A percentile compares a stretch with the other conserved stretches of the same genome.
Conservation (phyloP, 2,113 vertebrate species). For the Anguilla japonica region DNA sequence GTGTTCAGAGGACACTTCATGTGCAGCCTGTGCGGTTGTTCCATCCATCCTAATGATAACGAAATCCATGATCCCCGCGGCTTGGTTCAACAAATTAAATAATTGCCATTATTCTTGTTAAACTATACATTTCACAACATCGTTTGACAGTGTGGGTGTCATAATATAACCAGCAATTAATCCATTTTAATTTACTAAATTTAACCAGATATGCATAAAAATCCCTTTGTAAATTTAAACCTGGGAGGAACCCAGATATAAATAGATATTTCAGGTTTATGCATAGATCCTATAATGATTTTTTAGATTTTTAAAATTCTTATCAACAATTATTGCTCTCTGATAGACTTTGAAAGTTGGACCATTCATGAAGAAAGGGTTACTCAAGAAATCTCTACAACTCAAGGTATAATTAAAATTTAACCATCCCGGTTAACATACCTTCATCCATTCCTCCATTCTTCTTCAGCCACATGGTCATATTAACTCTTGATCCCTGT, state of each 20-base stretch:
- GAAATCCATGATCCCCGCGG: background rate
- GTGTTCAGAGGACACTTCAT: too few relatives aligned
- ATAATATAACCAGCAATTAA: background rate
- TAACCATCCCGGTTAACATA: background rate
- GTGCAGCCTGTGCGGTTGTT: background rate
- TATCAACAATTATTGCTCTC: conserved; percentile 29
- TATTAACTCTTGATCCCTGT: background rate
- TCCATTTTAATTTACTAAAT: background rate
- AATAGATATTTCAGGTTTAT: background rate
- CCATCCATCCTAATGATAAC: background rate
- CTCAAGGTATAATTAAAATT: conserved; percentile 46
- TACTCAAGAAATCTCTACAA: conserved; percentile 36
- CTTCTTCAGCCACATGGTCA: background rate
- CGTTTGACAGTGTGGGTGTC: background rate
- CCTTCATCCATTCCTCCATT: background rate
- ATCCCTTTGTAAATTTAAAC: too few relatives aligned
- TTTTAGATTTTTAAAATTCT: background rate
- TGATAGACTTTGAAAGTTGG: conserved; percentile 50
- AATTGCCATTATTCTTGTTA: background rate
- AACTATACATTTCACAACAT: background rate
- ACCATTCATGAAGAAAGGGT: conserved; percentile 48
- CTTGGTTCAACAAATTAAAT: background rate
- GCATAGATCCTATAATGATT: background rate
- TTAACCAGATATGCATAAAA: background rate
- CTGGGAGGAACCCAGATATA: background rate